Evolutionary conservation across 1,140 invertebrate genomes (phyloP), one percentile per base, ranked within the genome.

Genomic region (Samia ricini): DNA sequence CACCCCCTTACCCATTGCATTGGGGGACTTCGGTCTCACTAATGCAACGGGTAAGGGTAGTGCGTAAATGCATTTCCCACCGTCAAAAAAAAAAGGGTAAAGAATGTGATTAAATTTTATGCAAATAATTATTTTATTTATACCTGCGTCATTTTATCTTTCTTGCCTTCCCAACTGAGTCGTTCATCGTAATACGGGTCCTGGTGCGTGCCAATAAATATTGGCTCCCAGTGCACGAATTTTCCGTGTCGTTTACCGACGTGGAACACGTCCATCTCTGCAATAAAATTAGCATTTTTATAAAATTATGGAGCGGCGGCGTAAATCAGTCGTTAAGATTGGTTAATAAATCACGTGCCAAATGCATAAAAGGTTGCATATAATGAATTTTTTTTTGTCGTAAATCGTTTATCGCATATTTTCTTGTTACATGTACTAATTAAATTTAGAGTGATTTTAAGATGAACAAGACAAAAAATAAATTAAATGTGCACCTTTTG

Each of bases 101-200:
- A 1, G 3, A 42, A 3, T 42, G 33, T 42, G 33, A 15, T 42
- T 42, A 42, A 3, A 42, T 42, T 42, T 42, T 42, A n/a, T 42
- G 1, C 0, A 15, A 1, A 10, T 42, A 8, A 42, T 42, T 15
- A 42, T 42, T 12, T 18, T 36, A 20, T 4, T 20, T 21, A 50
- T 74, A 97, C 96, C 94, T 98, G 97, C 36, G 96, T 97, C 97
- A 98, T 98, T 92, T 97, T 97, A 85, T 97, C 96, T 83, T 95
- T 96, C 88, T 96, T 96, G 56, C 96, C 96, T 79, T 97, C 96
- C 96, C 96, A 97, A 77, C 95, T 96, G 20, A 97, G 92, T 80
- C 96, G 92, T 79, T 97, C 95, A 69, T 98, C 97, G 78, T 98
- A 98, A 58, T 96, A 91, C 0, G 97, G 97, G 78, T 98, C 97